Evolutionary conservation across 2,797 vertebrate genomes (phyloP).

Genomic region (Rousettus madagascariensis): DNA sequence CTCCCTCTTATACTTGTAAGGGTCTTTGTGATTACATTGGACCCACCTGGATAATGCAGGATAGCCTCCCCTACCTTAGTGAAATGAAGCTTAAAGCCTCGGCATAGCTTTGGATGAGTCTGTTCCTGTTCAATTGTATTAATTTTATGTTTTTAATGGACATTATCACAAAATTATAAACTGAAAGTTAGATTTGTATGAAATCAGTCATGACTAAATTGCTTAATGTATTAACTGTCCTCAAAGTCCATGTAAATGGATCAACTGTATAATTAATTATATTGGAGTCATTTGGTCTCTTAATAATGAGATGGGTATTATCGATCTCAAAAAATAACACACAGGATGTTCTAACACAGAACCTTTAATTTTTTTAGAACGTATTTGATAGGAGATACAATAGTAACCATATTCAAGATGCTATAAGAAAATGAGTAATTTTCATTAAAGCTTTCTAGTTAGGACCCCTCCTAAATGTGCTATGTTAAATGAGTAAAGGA

Average conservation of each 20-base stretch:
- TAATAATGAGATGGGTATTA: background rate
- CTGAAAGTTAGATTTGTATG: background rate
- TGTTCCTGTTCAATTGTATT: background rate
- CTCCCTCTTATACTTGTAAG: background rate
- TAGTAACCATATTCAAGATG: background rate
- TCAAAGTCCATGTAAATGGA: background rate
- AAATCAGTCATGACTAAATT: background rate
- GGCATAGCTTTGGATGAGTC: background rate
- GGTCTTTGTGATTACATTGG: background rate
- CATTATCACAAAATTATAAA: background rate
- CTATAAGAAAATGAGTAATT: background rate
- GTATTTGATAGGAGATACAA: background rate
- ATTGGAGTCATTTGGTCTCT: background rate
- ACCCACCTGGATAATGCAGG: background rate
- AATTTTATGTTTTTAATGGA: background rate
- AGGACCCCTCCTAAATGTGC: background rate
- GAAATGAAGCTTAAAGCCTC: background rate
- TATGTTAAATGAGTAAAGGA: background rate
- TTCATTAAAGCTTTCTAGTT: constrained; percentile 1
- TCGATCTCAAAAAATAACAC: background rate
- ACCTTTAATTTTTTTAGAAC: background rate
- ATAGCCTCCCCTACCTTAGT: background rate
- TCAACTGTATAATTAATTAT: background rate
- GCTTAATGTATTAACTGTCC: background rate
- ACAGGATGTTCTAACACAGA: background rate